Conservation (phyloP, 1,140 invertebrate genomes). For the Mya arenaria region DNA sequence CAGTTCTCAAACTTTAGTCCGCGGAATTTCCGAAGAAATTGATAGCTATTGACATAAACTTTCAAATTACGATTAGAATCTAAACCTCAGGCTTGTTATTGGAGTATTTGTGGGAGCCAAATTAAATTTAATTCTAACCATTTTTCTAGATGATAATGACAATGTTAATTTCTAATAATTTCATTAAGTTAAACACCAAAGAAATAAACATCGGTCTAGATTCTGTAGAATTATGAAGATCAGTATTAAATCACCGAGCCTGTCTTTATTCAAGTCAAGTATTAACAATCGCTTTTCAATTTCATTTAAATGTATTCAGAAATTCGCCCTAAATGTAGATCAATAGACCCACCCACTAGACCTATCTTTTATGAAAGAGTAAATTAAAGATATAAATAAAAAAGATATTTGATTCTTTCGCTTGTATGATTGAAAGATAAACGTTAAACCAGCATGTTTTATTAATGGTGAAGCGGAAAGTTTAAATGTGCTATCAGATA, state of each 20-base stretch:
- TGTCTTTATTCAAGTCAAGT: too few relatives aligned
- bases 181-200: not conserved
- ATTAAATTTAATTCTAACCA: conserved; percentile 1
- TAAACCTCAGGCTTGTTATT: not conserved
- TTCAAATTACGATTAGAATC: not conserved
- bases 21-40: not conserved
- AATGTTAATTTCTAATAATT: not conserved
- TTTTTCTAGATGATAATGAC: not conserved
- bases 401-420: too few relatives aligned
- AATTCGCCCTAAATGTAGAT: not conserved
- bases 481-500: too few relatives aligned
- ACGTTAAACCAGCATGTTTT: too few relatives aligned
- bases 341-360: not conserved
- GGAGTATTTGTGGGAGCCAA: not conserved
- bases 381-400: too few relatives aligned
- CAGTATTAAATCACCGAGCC: too few relatives aligned
- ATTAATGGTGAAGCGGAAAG: too few relatives aligned
- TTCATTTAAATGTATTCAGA: not conserved
- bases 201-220: too few relatives aligned
- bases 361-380: not conserved
- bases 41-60: not conserved
- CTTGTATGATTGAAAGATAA: too few relatives aligned
- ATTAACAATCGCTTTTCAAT: not conserved
- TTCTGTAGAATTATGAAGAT: too few relatives aligned
- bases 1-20: not conserved